phyloP scores from a whole-genome alignment of 2,797 vertebrate species.

The Tiaroga cobitis region DNA sequence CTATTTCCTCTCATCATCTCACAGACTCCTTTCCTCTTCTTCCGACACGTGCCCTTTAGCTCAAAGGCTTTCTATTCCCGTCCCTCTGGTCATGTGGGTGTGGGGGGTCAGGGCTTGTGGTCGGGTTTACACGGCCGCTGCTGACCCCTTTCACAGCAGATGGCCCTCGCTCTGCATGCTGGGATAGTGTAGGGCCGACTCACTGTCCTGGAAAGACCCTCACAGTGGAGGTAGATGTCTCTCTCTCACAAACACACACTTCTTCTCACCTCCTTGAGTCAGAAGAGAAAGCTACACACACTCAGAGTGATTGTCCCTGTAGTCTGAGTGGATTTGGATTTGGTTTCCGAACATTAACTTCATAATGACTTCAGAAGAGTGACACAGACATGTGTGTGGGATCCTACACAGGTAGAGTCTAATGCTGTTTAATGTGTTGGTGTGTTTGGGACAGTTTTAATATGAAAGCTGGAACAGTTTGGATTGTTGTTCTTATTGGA shows the following conservation, averaged over 20 bases:
- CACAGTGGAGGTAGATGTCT: not conserved
- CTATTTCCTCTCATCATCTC: conserved; percentile 8
- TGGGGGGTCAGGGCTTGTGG: conserved; percentile 35
- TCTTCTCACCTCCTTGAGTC: conserved; percentile 7
- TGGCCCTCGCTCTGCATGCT: conserved; percentile 42
- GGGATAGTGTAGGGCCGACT: conserved; percentile 34
- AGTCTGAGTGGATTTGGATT: not conserved
- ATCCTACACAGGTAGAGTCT: not conserved
- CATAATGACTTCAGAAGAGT: conserved; percentile 11
- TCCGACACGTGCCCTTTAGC: not conserved
- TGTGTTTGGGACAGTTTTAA: not conserved
- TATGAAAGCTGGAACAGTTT: not conserved
- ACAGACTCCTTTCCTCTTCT: conserved; percentile 7
- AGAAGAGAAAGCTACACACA: conserved; percentile 6
- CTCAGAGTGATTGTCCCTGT: not conserved
- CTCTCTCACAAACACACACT: not conserved
- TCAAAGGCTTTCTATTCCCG: conserved; percentile 31
- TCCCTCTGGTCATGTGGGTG: conserved; percentile 28
- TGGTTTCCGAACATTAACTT: not conserved
- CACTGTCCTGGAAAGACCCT: conserved; percentile 42
- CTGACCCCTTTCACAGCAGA: conserved; percentile 46
- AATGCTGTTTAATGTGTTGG: not conserved
- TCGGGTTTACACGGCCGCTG: conserved; percentile 15
- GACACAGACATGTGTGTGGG: not conserved
- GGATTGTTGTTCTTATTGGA: not conserved